Evolutionary conservation across 1,140 invertebrate genomes (phyloP), one percentile per base, ranked within the genome.

Genomic region (Diuraphis noxia): DNA sequence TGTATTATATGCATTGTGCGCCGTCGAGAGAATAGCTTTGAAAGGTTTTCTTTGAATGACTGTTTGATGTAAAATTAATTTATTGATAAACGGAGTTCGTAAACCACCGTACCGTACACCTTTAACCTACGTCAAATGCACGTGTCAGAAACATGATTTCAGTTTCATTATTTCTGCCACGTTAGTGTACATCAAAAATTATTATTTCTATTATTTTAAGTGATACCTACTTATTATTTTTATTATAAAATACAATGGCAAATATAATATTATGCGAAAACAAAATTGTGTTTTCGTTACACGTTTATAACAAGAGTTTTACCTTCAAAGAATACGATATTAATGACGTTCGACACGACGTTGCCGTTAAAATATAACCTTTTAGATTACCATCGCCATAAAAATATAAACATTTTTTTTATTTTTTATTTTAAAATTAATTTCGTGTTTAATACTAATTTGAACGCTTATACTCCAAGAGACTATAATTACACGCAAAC

Each of bases 41-140:
- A 82, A 41, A 41, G 81, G 81, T 82, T 82, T 82, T 82, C 81
- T 82, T 82, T 82, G 81, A 82, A 82, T 82, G 81, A 40, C 25
- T 82, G 81, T 82, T 82, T 82, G 81, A 41, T 82, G 81, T 82
- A 41, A 82, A 82, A 82, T 41, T 82, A 82, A 82, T 82, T 82
- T 82, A 82, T 40, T 82, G 81, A 40, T 82, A 82, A 82, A 82
- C 38, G 38, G 23, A 41, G 30, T 41, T 41, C 38, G 10, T 25
- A 40, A 82, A 82, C 38, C 25, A 82, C 36, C 81, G 25, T 41
- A 41, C 81, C 38, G 79, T 41, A 41, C 81, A 17, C 81, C 23
- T 82, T 41, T 82, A 82, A 82, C 81, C 81, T 82, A 82, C 81
- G 38, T 82, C 81, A 82, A 82, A 82, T 41, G 25, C 13, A 82